These are phyloP conservation scores for Xenops minutus DNA, from an alignment of 2,797 vertebrate species.

Conservation along the genomic window DNA sequence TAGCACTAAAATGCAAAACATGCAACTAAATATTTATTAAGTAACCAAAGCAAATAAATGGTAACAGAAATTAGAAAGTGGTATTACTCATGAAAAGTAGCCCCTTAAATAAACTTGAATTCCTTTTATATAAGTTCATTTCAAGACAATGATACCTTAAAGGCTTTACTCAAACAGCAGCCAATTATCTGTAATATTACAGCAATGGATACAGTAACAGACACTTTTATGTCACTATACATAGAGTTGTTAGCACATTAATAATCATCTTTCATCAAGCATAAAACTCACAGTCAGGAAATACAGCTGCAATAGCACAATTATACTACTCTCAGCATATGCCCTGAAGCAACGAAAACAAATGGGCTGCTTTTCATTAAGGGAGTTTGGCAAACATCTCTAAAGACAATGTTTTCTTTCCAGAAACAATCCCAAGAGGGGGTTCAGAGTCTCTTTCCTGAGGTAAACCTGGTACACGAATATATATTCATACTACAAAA, in stretches of 20 bases:
- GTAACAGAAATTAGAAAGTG: not conserved
- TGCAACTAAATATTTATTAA: not conserved
- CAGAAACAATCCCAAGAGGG: conserved; percentile 47
- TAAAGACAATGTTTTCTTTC: conserved; percentile 72
- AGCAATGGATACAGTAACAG: not conserved
- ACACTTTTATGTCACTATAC: conserved; percentile 26
- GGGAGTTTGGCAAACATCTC: conserved; percentile 54
- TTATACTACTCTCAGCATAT: conserved; percentile 63
- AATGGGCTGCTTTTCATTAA: conserved; percentile 73
- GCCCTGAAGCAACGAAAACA: conserved; percentile 71
- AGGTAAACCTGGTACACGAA: conserved; percentile 50
- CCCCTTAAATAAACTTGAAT: not conserved
- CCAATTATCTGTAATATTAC: not conserved
- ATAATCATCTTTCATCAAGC: conserved; percentile 72
- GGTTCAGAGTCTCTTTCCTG: conserved; percentile 48
- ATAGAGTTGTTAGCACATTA: conserved; percentile 62
- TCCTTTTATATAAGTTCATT: not conserved
- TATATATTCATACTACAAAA: conserved; percentile 50
- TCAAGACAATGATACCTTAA: not conserved
- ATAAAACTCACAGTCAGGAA: conserved; percentile 71
- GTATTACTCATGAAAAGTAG: not conserved
- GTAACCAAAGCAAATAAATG: not conserved
- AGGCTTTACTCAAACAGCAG: not conserved
- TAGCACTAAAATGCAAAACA: not conserved
- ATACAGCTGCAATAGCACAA: conserved; percentile 70